Percentiles rank a stretch among this genome's conserved stretches.
Evolutionary conservation across 2,888 invertebrate species (phyloP).

Genomic region (Marronus borbonicus): DNA sequence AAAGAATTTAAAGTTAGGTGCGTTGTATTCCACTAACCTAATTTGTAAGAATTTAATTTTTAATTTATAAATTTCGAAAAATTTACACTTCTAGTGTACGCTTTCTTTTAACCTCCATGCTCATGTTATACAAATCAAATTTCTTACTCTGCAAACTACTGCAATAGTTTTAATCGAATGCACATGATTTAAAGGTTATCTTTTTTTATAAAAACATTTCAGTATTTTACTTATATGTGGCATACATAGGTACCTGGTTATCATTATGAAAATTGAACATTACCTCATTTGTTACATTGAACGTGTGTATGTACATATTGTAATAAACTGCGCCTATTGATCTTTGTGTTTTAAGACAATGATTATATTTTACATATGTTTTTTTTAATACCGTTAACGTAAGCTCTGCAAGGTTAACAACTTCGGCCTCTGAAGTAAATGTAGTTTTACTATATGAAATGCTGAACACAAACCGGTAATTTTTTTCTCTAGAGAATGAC

Average conservation of each 20-base stretch:
- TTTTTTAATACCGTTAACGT: conserved; percentile 26
- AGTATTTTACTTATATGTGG: too few relatives aligned
- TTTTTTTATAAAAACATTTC: too few relatives aligned
- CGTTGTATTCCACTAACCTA: neutral
- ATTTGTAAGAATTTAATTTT: neutral
- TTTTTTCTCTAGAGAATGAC: neutral
- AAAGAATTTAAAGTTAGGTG: neutral
- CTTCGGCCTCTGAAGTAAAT: conserved; percentile 23
- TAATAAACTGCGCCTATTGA: neutral
- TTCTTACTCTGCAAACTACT: neutral
- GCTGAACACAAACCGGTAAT: neutral
- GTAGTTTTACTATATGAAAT: conserved; percentile 27
- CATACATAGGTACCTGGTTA: too few relatives aligned
- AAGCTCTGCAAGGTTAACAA: conserved; percentile 32
- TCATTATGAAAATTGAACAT: too few relatives aligned
- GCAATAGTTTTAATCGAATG: too few relatives aligned
- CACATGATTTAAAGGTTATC: too few relatives aligned
- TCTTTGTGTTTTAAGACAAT: conserved; percentile 16
- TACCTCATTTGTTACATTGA: neutral
- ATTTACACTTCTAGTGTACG: neutral
- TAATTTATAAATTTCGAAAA: neutral
- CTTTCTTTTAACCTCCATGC: neutral
- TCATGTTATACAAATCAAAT: neutral
- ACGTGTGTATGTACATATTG: neutral
- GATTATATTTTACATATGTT: conserved; percentile 7